A percentile compares a stretch with the other conserved stretches of the same genome.
Conservation (phyloP, 2,888 invertebrate genomes). For the Pseudococcus longispinus region DNA sequence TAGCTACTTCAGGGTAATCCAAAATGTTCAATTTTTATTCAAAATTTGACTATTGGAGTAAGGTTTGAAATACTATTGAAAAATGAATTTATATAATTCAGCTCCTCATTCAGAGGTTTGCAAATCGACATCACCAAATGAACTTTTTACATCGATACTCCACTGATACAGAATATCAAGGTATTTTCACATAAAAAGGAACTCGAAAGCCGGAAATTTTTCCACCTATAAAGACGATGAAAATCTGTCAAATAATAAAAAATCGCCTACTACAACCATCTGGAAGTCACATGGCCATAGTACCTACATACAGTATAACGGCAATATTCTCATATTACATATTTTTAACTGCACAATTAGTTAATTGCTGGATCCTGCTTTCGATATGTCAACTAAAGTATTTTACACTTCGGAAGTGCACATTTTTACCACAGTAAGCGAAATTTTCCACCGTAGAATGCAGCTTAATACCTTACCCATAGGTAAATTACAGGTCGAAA, state of each 20-base stretch:
- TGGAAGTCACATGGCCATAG: neutral
- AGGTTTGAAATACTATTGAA: too few species aligned
- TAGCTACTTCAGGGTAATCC: too few species aligned
- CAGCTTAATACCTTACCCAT: neutral
- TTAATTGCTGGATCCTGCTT: neutral
- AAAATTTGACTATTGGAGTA: too few species aligned
- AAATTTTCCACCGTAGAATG: constrained; percentile 2
- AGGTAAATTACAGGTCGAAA: neutral
- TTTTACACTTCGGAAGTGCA: constrained; percentile 35
- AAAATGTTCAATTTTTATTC: too few species aligned
- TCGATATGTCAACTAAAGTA: constrained; percentile 5
- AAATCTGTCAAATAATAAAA: neutral
- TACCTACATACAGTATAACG: neutral
- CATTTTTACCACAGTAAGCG: constrained; percentile 8
- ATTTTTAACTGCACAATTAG: constrained; percentile 3
- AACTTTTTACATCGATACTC: too few species aligned
- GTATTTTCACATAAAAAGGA: neutral
- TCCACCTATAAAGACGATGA: neutral
- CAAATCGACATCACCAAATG: too few species aligned
- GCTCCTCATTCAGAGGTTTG: too few species aligned
- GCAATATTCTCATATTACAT: constrained; percentile 21
- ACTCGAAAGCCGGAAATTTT: neutral
- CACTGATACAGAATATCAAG: neutral
- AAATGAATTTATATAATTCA: too few species aligned
- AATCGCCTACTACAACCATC: neutral